Evolutionary conservation across 2,888 invertebrate genomes (phyloP).

Genomic region (Lucinisca nassula): DNA sequence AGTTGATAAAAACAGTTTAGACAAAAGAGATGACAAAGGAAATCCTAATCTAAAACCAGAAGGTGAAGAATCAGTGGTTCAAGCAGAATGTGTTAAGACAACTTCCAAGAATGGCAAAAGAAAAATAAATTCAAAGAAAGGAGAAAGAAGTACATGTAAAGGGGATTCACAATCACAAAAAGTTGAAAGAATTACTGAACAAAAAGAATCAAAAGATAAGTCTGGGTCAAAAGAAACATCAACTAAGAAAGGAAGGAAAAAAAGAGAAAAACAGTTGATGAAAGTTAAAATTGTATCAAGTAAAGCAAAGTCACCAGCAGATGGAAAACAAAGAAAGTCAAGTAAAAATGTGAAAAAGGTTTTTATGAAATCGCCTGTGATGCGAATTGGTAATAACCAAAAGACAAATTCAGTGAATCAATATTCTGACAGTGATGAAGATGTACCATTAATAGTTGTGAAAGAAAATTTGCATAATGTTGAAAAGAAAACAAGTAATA

Average conservation of each 20-base stretch:
- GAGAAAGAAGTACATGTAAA: neutral
- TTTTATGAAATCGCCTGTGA: neutral
- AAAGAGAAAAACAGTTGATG: neutral
- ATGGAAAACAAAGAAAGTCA: neutral
- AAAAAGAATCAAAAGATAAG: neutral
- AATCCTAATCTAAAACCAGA: too few relatives aligned
- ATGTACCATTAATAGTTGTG: neutral
- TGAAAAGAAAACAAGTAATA: neutral
- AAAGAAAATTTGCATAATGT: neutral
- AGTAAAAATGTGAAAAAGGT: neutral
- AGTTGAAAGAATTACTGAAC: neutral
- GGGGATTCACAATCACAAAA: neutral
- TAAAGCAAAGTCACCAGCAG: neutral
- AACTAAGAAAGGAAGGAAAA: neutral
- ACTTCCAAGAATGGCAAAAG: neutral
- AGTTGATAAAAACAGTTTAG: neutral
- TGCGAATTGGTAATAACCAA: neutral
- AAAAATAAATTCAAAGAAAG: neutral
- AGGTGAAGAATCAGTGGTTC: too few relatives aligned
- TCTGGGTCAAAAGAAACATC: neutral
- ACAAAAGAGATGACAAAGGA: too few relatives aligned
- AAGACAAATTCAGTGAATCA: neutral
- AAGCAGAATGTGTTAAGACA: too few relatives aligned
- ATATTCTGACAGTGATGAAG: neutral
- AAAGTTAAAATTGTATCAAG: slow-evolving; percentile 1